A percentile compares a stretch with the other conserved stretches of the same genome.
Evolutionary conservation across 2,888 invertebrate genomes (phyloP).

Genomic region (Ophion obscuratus): DNA sequence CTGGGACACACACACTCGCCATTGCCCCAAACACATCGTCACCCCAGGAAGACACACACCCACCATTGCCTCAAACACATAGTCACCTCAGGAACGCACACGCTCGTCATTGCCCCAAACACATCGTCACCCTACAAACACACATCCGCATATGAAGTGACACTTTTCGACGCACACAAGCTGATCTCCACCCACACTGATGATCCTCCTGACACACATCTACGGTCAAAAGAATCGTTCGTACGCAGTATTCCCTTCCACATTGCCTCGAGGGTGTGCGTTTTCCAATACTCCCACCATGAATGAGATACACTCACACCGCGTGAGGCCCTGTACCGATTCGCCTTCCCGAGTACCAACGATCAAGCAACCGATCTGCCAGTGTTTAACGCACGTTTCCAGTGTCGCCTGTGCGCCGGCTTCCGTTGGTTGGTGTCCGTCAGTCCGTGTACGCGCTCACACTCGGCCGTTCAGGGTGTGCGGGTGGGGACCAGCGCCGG

Average conservation of each 20-base stretch:
- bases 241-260: slow-evolving; percentile 44
- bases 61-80: too few species aligned
- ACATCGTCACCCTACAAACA: neutral
- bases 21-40: too few species aligned
- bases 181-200: neutral
- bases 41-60: too few species aligned
- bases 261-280: slow-evolving; percentile 46
- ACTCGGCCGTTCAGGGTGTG: slow-evolving; percentile 13
- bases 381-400: slow-evolving; percentile 27
- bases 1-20: too few species aligned
- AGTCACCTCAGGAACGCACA: neutral
- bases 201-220: slow-evolving; percentile 15
- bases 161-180: slow-evolving; percentile 7
- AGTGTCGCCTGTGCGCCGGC: slow-evolving; percentile 21
- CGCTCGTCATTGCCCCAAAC: neutral
- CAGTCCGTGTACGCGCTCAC: slow-evolving; percentile 10
- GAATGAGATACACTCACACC: slow-evolving; percentile 15
- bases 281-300: slow-evolving; percentile 28
- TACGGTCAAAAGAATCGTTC: slow-evolving; percentile 55
- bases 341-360: slow-evolving; percentile 31
- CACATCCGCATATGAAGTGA: neutral
- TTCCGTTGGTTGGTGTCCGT: neutral
- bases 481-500: slow-evolving; percentile 53
- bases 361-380: slow-evolving; percentile 40
- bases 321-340: slow-evolving; percentile 1